Conservation (phyloP, 2,888 invertebrate species). For the Catocala fraxini region DNA sequence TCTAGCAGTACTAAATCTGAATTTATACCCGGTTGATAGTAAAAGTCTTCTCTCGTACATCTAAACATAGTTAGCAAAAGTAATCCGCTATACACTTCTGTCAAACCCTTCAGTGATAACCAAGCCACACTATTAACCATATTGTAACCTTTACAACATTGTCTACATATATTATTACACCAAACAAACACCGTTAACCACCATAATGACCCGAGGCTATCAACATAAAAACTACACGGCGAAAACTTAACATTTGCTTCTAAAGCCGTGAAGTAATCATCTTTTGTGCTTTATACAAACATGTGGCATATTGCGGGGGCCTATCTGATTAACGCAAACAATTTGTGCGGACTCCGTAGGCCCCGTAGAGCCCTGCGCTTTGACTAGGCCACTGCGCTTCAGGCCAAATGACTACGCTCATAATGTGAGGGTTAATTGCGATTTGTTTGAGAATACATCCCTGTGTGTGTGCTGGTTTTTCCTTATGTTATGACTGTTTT, state of each 20-base stretch:
- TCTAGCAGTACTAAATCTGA: no score
- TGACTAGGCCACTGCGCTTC: slow-evolving; percentile 42
- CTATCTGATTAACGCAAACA: slow-evolving; percentile 83
- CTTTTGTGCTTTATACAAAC: slow-evolving; percentile 66
- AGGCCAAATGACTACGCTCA: slow-evolving; percentile 56
- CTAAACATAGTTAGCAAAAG: no score
- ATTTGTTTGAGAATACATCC: slow-evolving; percentile 67
- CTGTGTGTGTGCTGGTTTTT: slow-evolving; percentile 50
- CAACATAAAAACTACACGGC: slow-evolving; percentile 21
- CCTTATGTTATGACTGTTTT: slow-evolving; percentile 10
- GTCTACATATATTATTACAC: neutral
- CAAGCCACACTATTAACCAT: no score
- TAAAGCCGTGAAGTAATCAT: slow-evolving; percentile 58
- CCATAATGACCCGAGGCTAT: slow-evolving; percentile 28
- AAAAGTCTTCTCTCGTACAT: no score
- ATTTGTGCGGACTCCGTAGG: slow-evolving; percentile 55
- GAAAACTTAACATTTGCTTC: slow-evolving; percentile 60
- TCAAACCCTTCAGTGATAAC: no score
- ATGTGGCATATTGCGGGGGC: slow-evolving; percentile 77
- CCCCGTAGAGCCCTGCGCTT: slow-evolving; percentile 15
- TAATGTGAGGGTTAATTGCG: slow-evolving; percentile 71
- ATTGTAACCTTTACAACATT: no score
- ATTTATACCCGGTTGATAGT: no score
- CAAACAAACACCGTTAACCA: slow-evolving; percentile 8
- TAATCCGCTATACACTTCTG: no score